A percentile compares a stretch with the other conserved stretches of the same genome.
Evolutionary conservation across 2,888 invertebrate genomes (phyloP).

Genomic region (Melangyna quadrimaculata): DNA sequence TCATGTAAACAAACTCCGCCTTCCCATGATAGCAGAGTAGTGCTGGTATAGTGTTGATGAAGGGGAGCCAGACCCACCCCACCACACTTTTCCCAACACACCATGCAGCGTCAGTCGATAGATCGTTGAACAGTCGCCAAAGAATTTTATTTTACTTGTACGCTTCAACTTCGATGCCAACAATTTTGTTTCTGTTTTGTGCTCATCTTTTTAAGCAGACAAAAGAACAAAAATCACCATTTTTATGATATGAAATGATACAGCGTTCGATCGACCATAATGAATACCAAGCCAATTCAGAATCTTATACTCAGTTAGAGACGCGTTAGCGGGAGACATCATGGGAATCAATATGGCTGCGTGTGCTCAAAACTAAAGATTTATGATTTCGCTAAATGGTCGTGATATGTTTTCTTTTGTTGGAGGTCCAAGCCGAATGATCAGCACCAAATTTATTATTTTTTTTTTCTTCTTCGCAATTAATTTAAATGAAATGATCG

Average conservation of each 20-base stretch:
- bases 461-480: background rate
- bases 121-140: constrained; percentile 68
- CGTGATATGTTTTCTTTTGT: constrained; percentile 64
- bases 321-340: background rate
- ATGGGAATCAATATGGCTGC: constrained; percentile 61
- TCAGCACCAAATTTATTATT: constrained; percentile 52
- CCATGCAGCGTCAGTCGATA: constrained; percentile 52
- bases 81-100: background rate
- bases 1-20: constrained; percentile 70
- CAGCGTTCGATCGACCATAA: constrained; percentile 13
- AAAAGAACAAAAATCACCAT: constrained; percentile 58
- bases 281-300: background rate
- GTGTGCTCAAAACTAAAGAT: constrained; percentile 65
- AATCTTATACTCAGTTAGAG: background rate
- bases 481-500: background rate
- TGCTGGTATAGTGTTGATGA: background rate
- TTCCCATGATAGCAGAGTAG: constrained; percentile 3
- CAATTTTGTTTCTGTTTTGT: constrained; percentile 30
- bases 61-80: background rate
- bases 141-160: constrained; percentile 36
- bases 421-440: constrained; percentile 55
- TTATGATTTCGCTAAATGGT: constrained; percentile 62
- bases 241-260: constrained; percentile 18
- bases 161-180: background rate
- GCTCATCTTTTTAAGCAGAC: constrained; percentile 25